Percentiles rank a stretch among this genome's conserved stretches.
phyloP scores from a whole-genome alignment of 2,888 invertebrate genomes.

The Tribolium freemani region DNA sequence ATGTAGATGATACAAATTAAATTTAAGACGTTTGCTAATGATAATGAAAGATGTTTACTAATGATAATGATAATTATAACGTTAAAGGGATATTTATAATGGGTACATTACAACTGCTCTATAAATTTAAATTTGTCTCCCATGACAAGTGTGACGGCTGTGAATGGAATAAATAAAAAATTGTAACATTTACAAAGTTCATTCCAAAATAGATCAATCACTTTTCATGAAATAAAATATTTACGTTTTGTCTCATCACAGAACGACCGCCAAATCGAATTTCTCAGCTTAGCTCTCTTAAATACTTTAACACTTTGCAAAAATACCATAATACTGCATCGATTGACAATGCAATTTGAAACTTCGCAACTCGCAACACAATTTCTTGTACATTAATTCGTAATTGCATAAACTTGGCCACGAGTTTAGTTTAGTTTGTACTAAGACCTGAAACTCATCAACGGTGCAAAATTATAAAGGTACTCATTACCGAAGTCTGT shows the following conservation, averaged over 20 bases:
- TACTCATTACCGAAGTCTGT: background rate
- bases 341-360: background rate
- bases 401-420: conserved; percentile 4
- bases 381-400: conserved; percentile 7
- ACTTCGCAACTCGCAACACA: background rate
- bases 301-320: too few species aligned
- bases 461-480: background rate
- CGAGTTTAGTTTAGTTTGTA: background rate
- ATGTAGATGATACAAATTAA: too few species aligned
- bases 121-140: background rate
- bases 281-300: too few species aligned
- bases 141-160: background rate
- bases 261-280: too few species aligned
- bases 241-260: too few species aligned
- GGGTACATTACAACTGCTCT: too few species aligned
- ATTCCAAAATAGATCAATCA: background rate
- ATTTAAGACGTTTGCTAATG: too few species aligned
- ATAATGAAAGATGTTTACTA: too few species aligned
- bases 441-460: background rate
- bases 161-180: background rate
- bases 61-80: too few species aligned
- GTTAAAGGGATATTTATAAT: too few species aligned
- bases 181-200: background rate
- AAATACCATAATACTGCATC: background rate
- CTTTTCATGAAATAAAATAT: background rate